phyloP scores from a whole-genome alignment of 2,797 vertebrate species.

The Rhabdophis nuchalis region DNA sequence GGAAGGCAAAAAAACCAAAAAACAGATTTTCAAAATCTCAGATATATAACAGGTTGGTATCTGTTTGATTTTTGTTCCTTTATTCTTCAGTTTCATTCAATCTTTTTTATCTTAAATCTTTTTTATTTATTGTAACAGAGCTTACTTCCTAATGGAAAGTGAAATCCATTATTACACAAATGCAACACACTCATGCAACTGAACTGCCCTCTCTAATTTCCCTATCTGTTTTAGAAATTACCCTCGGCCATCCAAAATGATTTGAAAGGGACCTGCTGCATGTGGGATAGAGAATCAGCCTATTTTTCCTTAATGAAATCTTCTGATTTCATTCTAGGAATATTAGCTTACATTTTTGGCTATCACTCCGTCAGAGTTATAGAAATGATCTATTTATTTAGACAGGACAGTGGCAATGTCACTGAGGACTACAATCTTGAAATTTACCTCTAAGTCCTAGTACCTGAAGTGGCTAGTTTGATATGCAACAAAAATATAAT shows the following conservation, averaged over 20 bases:
- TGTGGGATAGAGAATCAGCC: background rate
- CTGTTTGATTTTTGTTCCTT: slow-evolving; percentile 20
- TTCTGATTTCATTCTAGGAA: background rate
- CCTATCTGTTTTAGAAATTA: background rate
- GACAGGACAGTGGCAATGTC: background rate
- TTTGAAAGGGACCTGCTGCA: background rate
- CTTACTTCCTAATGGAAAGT: background rate
- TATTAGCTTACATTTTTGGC: background rate
- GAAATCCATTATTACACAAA: background rate
- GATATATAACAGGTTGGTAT: slow-evolving; percentile 28
- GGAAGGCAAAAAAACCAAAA: background rate
- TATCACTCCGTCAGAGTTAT: background rate
- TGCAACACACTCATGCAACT: background rate
- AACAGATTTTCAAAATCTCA: slow-evolving; percentile 15
- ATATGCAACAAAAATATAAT: slow-evolving; percentile 29
- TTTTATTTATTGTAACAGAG: background rate
- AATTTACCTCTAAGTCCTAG: slow-evolving; percentile 13
- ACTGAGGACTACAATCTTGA: background rate
- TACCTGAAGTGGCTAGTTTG: slow-evolving; percentile 30
- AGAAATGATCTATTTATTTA: background rate
- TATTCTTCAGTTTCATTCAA: slow-evolving; percentile 31
- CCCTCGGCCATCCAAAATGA: background rate
- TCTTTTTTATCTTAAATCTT: background rate
- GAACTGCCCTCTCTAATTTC: background rate
- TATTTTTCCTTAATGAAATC: background rate